Conservation (phyloP, 2,113 vertebrate species). For the Osmerus mordax region DNA sequence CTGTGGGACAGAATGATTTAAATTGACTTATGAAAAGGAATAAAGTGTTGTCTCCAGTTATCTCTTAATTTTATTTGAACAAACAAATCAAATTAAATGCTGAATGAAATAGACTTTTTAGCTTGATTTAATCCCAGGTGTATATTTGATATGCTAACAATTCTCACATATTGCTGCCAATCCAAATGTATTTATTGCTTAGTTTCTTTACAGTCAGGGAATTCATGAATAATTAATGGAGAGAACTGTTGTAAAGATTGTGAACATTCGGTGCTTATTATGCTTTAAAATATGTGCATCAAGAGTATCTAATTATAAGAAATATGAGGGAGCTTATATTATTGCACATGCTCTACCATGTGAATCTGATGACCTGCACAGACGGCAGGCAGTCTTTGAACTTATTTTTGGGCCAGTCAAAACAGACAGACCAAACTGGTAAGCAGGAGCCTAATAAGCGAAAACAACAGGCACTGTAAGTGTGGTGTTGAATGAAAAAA, state of each 20-base stretch:
- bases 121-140: no score
- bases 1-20: background rate
- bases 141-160: background rate
- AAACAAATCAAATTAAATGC: background rate
- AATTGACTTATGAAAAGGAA: background rate
- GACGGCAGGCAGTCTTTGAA: conserved; percentile 37
- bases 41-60: background rate
- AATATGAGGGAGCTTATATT: background rate
- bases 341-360: conserved; percentile 52
- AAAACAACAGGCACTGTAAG: no score
- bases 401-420: conserved; percentile 62
- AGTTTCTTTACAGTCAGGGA: no score
- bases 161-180: background rate
- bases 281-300: no score
- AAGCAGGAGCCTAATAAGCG: no score
- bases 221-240: background rate
- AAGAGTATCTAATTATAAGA: background rate
- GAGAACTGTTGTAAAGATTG: background rate
- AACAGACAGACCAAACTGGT: no score
- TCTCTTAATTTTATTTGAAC: background rate
- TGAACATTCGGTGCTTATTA: no score
- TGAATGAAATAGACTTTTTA: background rate
- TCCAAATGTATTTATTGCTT: no score
- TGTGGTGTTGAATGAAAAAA: background rate
- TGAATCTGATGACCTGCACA: conserved; percentile 38